phyloP scores from a whole-genome alignment of 2,113 vertebrate species.

The Misgurnus mizolepis region DNA sequence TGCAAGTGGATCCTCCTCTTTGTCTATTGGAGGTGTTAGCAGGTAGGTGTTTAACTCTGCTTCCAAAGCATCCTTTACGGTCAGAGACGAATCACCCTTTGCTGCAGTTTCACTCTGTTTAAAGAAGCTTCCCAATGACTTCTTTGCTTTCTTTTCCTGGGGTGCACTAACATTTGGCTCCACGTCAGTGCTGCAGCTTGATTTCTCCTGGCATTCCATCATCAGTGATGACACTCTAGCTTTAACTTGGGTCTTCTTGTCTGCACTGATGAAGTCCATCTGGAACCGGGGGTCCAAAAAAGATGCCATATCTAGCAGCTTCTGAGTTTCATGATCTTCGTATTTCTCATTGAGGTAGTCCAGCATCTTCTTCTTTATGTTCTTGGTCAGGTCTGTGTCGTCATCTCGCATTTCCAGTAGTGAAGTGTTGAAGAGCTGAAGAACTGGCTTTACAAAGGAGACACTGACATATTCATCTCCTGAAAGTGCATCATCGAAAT shows the following conservation, averaged over 20 bases:
- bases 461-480: too few species aligned
- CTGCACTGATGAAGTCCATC: too few species aligned
- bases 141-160: constrained; percentile 33
- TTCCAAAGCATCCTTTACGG: constrained; percentile 30
- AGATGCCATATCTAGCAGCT: too few species aligned
- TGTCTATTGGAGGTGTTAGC: constrained; percentile 35
- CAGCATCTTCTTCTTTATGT: neutral
- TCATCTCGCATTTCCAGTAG: too few species aligned
- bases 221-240: constrained; percentile 27
- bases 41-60: constrained; percentile 32
- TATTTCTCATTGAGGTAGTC: constrained; percentile 42
- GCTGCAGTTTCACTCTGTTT: constrained; percentile 34
- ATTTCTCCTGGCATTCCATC: constrained; percentile 43
- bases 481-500: too few species aligned
- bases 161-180: neutral
- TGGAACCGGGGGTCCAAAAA: too few species aligned
- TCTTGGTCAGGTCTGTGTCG: too few species aligned
- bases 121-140: constrained; percentile 40
- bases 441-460: too few species aligned
- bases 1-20: constrained; percentile 31
- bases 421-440: too few species aligned
- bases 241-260: constrained; percentile 23
- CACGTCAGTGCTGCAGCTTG: too few species aligned
- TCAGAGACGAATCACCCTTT: constrained; percentile 26
- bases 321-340: too few species aligned